These are phyloP conservation scores for Vireo altiloquus DNA, from an alignment of 2,113 vertebrate species.

Conservation along the genomic window DNA sequence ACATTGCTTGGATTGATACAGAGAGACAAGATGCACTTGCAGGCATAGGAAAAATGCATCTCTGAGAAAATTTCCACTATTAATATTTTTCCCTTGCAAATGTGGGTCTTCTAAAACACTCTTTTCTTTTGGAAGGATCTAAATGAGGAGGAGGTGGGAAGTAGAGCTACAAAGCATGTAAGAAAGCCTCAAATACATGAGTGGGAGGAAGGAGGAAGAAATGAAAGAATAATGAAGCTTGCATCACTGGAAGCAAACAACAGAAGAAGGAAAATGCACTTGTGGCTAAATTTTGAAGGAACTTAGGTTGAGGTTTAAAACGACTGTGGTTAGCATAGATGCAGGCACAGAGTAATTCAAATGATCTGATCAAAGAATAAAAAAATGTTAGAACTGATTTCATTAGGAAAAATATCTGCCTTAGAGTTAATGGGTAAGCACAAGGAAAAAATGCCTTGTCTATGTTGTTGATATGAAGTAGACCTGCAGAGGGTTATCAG, in stretches of 20 bases:
- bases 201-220: constrained; percentile 54
- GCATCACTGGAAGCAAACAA: constrained; percentile 38
- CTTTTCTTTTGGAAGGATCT: constrained; percentile 29
- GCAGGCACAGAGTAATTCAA: not conserved
- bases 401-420: constrained; percentile 3
- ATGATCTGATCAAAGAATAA: not conserved
- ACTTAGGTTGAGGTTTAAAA: not conserved
- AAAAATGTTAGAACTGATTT: not conserved
- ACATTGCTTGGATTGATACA: not conserved
- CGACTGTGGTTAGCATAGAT: not conserved
- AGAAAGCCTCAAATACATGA: constrained; percentile 34
- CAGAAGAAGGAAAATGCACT: constrained; percentile 3
- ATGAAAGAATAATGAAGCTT: constrained; percentile 52
- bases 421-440: not conserved
- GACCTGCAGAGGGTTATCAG: not conserved
- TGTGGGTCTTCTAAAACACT: constrained; percentile 15
- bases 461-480: not conserved
- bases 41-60: not conserved
- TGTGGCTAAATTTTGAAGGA: constrained; percentile 27
- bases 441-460: not conserved
- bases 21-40: constrained; percentile 26
- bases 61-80: constrained; percentile 31
- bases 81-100: constrained; percentile 55
- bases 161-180: constrained; percentile 34
- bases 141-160: constrained; percentile 48